Conservation (phyloP, 1,140 invertebrate species). For the Callitettix versicolor region DNA sequence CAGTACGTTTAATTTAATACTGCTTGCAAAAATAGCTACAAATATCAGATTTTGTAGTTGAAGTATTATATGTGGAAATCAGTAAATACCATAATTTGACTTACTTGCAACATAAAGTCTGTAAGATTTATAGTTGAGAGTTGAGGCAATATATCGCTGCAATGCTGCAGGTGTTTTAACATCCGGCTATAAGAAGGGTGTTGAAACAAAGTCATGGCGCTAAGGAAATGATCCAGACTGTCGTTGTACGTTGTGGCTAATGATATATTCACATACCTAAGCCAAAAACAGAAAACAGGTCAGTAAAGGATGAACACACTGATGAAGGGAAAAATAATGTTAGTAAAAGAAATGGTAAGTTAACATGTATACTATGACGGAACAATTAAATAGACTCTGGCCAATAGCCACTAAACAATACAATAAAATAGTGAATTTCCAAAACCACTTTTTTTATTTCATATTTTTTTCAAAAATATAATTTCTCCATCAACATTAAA, state of each 20-base stretch:
- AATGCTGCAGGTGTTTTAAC: slow-evolving; percentile 15
- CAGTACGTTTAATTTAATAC: no score
- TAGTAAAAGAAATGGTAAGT: background rate
- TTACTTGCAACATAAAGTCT: slow-evolving; percentile 26
- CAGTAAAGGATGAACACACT: background rate
- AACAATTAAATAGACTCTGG: background rate
- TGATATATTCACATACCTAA: background rate
- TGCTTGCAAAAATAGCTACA: no score
- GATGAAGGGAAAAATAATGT: background rate
- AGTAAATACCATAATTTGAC: no score
- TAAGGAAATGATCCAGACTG: slow-evolving; percentile 19
- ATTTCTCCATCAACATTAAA: no score
- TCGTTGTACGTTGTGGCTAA: background rate
- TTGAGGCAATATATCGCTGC: slow-evolving; percentile 11
- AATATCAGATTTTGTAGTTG: no score
- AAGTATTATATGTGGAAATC: no score
- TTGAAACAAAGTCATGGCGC: slow-evolving; percentile 22
- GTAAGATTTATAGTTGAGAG: slow-evolving; percentile 23
- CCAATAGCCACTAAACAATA: no score
- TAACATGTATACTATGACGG: background rate
- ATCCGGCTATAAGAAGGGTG: slow-evolving; percentile 24
- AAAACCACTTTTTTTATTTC: no score
- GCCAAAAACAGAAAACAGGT: background rate
- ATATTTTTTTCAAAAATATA: no score
- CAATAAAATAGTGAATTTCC: no score